Evolutionary conservation across 2,797 vertebrate genomes (phyloP).

Genomic region (Sebastes variabilis): DNA sequence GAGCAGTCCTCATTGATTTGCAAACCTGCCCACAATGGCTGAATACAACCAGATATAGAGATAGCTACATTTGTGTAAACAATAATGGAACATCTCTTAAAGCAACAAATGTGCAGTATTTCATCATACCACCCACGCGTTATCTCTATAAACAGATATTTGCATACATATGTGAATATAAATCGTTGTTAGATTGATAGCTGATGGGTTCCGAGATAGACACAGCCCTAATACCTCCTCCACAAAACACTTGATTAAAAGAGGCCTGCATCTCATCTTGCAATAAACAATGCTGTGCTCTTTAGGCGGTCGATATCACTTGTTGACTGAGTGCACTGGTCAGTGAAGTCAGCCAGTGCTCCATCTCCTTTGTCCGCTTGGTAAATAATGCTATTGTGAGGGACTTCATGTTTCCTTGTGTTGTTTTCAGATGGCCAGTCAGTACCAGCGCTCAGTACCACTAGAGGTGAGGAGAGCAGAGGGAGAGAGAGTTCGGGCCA

Average conservation of each 20-base stretch:
- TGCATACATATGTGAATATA: not conserved
- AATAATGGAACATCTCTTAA: not conserved
- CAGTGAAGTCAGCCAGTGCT: slow-evolving; percentile 40
- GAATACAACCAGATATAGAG: not conserved
- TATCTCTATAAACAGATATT: not conserved
- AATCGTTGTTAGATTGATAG: not conserved
- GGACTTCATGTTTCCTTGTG: slow-evolving; percentile 30
- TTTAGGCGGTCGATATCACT: slow-evolving; percentile 1
- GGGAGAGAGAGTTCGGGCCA: slow-evolving; percentile 84
- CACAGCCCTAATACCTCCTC: not conserved
- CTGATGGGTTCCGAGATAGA: not conserved
- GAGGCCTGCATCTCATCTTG: not conserved
- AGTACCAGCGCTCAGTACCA: slow-evolving; percentile 83
- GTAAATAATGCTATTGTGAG: slow-evolving; percentile 51
- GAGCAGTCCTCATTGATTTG: not conserved
- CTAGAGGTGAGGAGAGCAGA: slow-evolving; percentile 85
- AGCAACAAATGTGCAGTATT: not conserved
- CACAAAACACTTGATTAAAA: slow-evolving; percentile 8
- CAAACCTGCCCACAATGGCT: not conserved
- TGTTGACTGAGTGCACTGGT: slow-evolving; percentile 24
- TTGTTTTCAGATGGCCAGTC: slow-evolving; percentile 81
- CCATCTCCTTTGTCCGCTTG: slow-evolving; percentile 35
- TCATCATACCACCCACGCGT: not conserved
- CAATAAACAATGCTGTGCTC: slow-evolving; percentile 15
- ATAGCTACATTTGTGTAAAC: not conserved